These are phyloP conservation scores for Ophioninae sp. DNA, from an alignment of 2,888 invertebrate genomes.

Conservation along the genomic window DNA sequence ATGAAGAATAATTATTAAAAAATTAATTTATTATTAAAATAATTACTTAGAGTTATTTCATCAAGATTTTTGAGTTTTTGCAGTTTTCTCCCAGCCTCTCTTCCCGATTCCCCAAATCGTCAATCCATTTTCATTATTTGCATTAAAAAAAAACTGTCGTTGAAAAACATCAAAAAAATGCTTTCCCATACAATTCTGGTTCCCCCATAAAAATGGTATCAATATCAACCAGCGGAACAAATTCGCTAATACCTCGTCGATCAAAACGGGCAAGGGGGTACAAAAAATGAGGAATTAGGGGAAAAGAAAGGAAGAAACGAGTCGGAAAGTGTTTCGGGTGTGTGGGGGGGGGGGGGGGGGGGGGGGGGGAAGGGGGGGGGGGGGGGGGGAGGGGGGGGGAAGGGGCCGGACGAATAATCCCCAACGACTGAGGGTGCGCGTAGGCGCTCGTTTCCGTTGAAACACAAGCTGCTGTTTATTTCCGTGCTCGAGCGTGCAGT, in stretches of 20 bases:
- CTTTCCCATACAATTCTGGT: too few species aligned
- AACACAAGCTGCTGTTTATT: slow-evolving; percentile 58
- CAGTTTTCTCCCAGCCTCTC: too few species aligned
- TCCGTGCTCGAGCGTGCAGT: slow-evolving; percentile 70
- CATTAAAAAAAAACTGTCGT: too few species aligned
- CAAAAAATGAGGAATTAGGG: neutral
- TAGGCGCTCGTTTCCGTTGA: slow-evolving; percentile 71
- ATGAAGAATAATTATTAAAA: too few species aligned
- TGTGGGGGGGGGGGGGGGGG: slow-evolving; percentile 33
- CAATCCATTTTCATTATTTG: too few species aligned
- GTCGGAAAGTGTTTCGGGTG: slow-evolving; percentile 26
- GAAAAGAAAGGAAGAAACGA: slow-evolving; percentile 15
- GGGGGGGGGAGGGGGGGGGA: slow-evolving; percentile 50
- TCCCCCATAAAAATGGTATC: too few species aligned
- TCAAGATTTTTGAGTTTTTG: too few species aligned
- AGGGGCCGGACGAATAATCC: slow-evolving; percentile 60
- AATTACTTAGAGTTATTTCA: too few species aligned
- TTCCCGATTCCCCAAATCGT: too few species aligned
- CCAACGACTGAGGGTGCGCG: slow-evolving; percentile 41
- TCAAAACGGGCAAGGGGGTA: neutral
- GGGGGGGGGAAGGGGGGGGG: slow-evolving; percentile 36
- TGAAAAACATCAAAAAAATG: too few species aligned
- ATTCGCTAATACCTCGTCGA: neutral
- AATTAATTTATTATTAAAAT: too few species aligned
- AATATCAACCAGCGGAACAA: neutral